Conservation (phyloP, 1,140 invertebrate species). For the Cyclina sinensis region DNA sequence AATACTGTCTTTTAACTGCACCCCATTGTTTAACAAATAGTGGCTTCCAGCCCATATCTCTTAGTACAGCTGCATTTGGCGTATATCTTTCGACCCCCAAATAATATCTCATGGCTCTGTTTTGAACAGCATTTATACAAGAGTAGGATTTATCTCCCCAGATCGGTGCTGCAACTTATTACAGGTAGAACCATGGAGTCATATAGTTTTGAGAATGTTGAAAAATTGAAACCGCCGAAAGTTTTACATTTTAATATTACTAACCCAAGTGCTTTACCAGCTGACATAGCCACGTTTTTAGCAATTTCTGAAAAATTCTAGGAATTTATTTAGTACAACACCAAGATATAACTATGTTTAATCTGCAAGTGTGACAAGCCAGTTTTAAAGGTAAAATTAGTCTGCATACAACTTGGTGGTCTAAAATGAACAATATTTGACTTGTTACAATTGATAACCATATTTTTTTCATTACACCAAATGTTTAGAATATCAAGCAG, state of each 20-base stretch:
- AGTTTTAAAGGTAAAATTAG: background rate
- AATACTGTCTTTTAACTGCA: background rate
- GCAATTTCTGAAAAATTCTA: conserved; percentile 1
- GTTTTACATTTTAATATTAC: conserved; percentile 39
- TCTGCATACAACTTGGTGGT: no score
- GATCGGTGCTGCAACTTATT: conserved; percentile 37
- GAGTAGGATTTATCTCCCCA: conserved; percentile 53
- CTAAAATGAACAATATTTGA: conserved; percentile 53
- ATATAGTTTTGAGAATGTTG: no score
- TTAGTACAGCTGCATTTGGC: no score
- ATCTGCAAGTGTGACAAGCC: background rate
- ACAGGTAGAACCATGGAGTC: no score
- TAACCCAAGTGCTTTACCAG: conserved; percentile 30
- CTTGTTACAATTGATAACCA: conserved; percentile 49
- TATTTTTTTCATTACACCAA: conserved; percentile 31
- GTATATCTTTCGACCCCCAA: no score
- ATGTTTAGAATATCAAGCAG: conserved; percentile 16
- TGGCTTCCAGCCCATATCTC: conserved; percentile 33
- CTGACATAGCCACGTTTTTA: no score
- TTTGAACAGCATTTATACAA: no score
- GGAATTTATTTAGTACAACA: conserved; percentile 33
- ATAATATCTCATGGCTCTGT: no score
- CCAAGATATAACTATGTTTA: conserved; percentile 56
- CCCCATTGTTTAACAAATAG: background rate
- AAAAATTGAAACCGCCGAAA: conserved; percentile 19